These are phyloP conservation scores for Dromaius novaehollandiae DNA, from an alignment of 2,113 vertebrate genomes.

Conservation along the genomic window DNA sequence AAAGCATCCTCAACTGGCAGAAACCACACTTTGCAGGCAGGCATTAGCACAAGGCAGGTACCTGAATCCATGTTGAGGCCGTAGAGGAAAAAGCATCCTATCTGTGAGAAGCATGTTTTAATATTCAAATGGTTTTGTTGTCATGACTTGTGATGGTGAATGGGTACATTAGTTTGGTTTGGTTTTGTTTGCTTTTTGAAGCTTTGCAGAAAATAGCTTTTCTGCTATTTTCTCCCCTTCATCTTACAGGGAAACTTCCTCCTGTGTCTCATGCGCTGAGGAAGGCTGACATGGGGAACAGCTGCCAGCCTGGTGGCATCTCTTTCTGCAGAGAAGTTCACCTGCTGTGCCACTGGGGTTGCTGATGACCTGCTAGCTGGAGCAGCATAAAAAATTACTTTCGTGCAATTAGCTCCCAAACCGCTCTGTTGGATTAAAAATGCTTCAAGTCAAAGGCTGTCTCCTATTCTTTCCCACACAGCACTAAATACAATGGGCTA, in stretches of 20 bases:
- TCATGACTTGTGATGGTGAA: accelerated
- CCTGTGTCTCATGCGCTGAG: no score
- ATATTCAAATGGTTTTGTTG: neutral
- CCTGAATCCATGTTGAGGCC: neutral
- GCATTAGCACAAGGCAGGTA: neutral
- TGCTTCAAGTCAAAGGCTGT: neutral
- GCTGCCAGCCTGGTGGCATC: no score
- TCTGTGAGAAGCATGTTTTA: neutral
- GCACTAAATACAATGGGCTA: neutral
- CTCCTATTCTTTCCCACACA: neutral
- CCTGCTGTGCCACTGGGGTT: neutral
- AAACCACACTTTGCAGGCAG: accelerated
- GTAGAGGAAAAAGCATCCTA: neutral
- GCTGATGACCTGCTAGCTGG: neutral
- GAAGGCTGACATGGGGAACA: no score
- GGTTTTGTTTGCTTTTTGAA: neutral
- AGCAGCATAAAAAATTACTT: neutral
- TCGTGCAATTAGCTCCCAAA: neutral
- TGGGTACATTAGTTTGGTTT: neutral
- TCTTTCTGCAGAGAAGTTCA: neutral
- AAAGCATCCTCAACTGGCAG: neutral
- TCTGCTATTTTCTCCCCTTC: neutral
- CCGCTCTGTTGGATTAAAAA: neutral
- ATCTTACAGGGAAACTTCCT: neutral
- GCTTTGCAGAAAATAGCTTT: neutral